These are phyloP conservation scores for Tanytarsus gracilentus DNA, from an alignment of 2,888 invertebrate genomes.

Conservation along the genomic window DNA sequence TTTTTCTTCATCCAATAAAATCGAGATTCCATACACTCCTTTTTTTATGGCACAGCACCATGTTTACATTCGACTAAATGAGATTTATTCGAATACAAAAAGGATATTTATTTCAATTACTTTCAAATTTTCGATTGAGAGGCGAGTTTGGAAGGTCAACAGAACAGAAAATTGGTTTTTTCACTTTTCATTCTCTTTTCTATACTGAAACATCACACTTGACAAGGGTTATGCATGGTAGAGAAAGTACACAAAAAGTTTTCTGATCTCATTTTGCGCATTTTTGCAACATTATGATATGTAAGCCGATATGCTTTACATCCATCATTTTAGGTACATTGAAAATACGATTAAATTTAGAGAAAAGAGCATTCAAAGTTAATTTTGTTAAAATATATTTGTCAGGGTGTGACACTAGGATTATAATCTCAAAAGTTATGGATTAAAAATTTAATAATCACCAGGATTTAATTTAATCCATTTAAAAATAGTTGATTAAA, in stretches of 20 bases:
- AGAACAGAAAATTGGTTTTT: background rate
- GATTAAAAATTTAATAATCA: too few relatives aligned
- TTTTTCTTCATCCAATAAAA: conserved; percentile 6
- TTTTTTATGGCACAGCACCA: background rate
- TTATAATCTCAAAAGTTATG: too few relatives aligned
- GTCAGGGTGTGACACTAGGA: too few relatives aligned
- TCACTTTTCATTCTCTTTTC: conserved; percentile 1
- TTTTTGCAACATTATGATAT: background rate
- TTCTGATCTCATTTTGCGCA: too few relatives aligned
- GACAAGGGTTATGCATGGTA: too few relatives aligned
- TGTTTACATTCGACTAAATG: conserved; percentile 28
- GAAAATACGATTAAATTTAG: conserved; percentile 20
- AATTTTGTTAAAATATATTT: conserved; percentile 23
- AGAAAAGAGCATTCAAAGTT: background rate
- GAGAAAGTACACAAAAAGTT: too few relatives aligned
- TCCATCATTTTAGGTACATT: background rate
- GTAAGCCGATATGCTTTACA: conserved; percentile 19
- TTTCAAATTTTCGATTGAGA: conserved; percentile 12
- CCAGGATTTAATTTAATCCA: too few relatives aligned
- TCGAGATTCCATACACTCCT: conserved; percentile 23
- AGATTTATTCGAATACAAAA: conserved; percentile 28
- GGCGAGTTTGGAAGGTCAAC: conserved; percentile 6
- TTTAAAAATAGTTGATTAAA: too few relatives aligned
- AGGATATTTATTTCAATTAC: conserved; percentile 29
- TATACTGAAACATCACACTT: too few relatives aligned